phyloP scores from a whole-genome alignment of 2,888 invertebrate species.

The Seladonia tumulorum region DNA sequence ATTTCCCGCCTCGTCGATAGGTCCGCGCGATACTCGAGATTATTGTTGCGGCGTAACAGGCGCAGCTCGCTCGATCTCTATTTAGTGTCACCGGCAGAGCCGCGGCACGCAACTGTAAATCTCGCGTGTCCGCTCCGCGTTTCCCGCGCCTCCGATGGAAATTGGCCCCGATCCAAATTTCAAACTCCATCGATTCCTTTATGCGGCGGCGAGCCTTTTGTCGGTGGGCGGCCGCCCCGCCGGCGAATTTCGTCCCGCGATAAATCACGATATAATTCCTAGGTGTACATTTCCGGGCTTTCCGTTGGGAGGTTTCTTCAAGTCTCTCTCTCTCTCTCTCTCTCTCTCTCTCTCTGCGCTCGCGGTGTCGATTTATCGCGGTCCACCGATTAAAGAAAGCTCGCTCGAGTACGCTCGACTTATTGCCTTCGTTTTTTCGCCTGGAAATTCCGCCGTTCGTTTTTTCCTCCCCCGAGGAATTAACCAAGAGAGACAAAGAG shows the following conservation, averaged over 20 bases:
- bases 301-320: not conserved
- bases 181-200: slow-evolving; percentile 65
- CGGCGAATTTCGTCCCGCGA: slow-evolving; percentile 33
- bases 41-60: not conserved
- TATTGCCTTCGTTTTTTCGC: not conserved
- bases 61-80: slow-evolving; percentile 31
- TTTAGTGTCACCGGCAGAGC: slow-evolving; percentile 27
- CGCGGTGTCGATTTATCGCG: slow-evolving; percentile 13
- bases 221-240: not conserved
- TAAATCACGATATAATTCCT: slow-evolving; percentile 47
- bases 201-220: slow-evolving; percentile 51
- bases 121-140: slow-evolving; percentile 35
- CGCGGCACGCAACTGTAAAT: slow-evolving; percentile 51
- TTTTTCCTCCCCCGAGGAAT: not conserved
- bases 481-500: not conserved
- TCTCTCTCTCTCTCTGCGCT: too few relatives aligned
- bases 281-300: not conserved
- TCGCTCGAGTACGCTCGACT: not conserved
- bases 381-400: not conserved
- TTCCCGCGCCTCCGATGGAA: slow-evolving; percentile 39
- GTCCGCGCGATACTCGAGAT: not conserved
- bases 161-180: slow-evolving; percentile 62
- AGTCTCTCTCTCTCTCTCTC: too few relatives aligned
- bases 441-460: not conserved
- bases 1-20: not conserved